Evolutionary conservation across 2,888 invertebrate genomes (phyloP), one percentile per base, ranked within the genome.

Genomic region (Xestobium rufovillosum): DNA sequence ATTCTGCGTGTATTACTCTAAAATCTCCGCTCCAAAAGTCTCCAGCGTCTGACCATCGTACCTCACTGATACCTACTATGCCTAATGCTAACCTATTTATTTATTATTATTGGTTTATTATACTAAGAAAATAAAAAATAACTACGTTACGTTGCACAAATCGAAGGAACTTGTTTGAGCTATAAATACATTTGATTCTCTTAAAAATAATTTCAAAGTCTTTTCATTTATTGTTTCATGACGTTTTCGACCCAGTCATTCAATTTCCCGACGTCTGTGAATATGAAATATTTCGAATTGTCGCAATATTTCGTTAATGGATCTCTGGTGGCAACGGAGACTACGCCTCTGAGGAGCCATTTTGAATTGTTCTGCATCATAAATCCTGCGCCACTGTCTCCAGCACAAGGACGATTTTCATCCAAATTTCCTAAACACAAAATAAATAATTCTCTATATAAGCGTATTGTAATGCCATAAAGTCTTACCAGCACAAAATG

Each of bases 261-360:
- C 38, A 53, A 50, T 41, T 59, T 59, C 4, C 53, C 56, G 2
- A 55, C 50, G 39, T 63, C 61, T 16, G 54, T 47, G 45, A 60
- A 61, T 12, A 61, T 52, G 32, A 55, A 44, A 41, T 56, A 61
- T 38, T 57, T 50, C 3, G 48, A 43, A 9, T 59, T 39, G 45
- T 60, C 56, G 40, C 63, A 63, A 4, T 52, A 48, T 8, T 28
- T 26, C 2, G 63, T 61, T 13, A 58, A 61, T 14, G 31, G 36
- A 13, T 48, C 41, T 9, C 40, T 43, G 11, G 69, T 34, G 1
- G 68, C 57, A 2, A 66, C 60, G 1, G 72, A 71, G 8, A 72
- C 68, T 6, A 67, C 61, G 2, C 73, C 73, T 28, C 71, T 57
- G 6, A 73, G 50, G 45, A 60, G 57, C 67, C 69, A 73, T 39